These are phyloP conservation scores for Notechis scutatus DNA, from an alignment of 2,113 vertebrate genomes.

Conservation along the genomic window DNA sequence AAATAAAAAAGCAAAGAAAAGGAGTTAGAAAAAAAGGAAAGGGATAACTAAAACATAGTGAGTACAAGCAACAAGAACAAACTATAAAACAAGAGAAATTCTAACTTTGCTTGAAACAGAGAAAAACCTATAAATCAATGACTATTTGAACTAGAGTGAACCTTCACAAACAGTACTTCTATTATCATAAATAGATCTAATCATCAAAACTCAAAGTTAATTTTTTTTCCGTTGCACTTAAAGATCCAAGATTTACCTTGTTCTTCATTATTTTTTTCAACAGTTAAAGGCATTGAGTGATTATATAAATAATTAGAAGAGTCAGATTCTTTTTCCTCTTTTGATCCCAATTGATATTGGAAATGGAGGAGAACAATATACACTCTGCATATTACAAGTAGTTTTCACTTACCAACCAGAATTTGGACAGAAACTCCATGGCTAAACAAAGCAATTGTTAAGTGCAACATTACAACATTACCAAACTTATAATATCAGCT, in stretches of 20 bases:
- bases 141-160: background rate
- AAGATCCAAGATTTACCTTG: background rate
- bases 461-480: background rate
- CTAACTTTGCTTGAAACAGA: background rate
- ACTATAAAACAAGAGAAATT: background rate
- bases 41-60: background rate
- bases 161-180: background rate
- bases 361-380: background rate
- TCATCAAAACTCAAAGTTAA: background rate
- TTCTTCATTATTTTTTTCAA: background rate
- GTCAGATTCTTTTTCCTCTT: background rate
- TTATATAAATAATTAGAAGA: background rate
- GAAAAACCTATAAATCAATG: background rate
- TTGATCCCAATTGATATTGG: background rate
- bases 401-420: background rate
- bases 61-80: background rate
- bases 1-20: background rate
- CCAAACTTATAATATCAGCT: background rate
- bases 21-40: background rate
- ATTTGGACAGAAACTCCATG: background rate
- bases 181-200: background rate
- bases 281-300: background rate
- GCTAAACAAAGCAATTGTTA: background rate
- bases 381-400: background rate
- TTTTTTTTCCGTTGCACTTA: background rate